phyloP scores from a whole-genome alignment of 2,888 invertebrate genomes.

The Drosophila monieri region DNA sequence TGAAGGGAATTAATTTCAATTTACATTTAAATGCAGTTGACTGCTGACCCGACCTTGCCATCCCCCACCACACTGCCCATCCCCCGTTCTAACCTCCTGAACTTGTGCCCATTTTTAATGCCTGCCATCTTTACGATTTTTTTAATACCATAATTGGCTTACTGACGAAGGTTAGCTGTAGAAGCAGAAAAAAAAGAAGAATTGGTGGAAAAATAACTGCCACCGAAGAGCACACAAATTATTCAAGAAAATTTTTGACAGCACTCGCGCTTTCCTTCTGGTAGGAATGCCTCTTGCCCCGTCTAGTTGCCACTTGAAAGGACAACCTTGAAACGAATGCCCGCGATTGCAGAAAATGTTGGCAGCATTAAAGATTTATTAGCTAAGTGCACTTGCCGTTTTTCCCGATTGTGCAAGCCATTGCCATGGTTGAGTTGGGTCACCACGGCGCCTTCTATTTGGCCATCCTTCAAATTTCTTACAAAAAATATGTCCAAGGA shows the following conservation, averaged over 20 bases:
- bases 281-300: not conserved
- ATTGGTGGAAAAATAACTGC: conserved; percentile 22
- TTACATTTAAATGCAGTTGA: conserved; percentile 76
- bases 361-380: conserved; percentile 73
- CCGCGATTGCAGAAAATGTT: conserved; percentile 52
- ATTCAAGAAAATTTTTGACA: conserved; percentile 77
- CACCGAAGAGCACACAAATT: conserved; percentile 66
- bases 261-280: conserved; percentile 55
- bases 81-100: conserved; percentile 32
- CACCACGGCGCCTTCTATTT: conserved; percentile 55
- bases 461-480: conserved; percentile 42
- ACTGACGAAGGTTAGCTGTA: conserved; percentile 71
- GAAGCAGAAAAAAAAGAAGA: conserved; percentile 11
- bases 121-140: conserved; percentile 62
- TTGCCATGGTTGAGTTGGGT: conserved; percentile 49
- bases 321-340: conserved; percentile 69
- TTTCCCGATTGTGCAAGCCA: conserved; percentile 36
- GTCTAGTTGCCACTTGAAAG: conserved; percentile 70
- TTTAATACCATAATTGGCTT: conserved; percentile 79
- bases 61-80: conserved; percentile 24
- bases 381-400: conserved; percentile 75
- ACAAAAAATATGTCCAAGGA: conserved; percentile 14
- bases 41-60: conserved; percentile 70
- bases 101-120: conserved; percentile 57
- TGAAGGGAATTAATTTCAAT: conserved; percentile 74